These are phyloP conservation scores for Anseranas semipalmata DNA, from an alignment of 2,113 vertebrate species.

Conservation along the genomic window DNA sequence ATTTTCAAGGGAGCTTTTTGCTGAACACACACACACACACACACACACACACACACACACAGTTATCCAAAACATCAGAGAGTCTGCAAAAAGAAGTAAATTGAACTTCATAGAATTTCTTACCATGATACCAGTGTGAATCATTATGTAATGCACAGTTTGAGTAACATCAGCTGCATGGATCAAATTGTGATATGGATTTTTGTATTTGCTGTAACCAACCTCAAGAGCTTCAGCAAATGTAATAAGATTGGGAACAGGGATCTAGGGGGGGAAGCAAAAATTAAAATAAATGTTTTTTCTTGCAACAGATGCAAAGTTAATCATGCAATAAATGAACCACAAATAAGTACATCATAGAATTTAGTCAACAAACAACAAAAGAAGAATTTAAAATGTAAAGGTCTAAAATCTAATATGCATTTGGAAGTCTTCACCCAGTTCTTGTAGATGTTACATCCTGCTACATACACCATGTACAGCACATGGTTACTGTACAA, in stretches of 20 bases:
- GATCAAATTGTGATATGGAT: conserved; percentile 97
- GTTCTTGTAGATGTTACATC: background rate
- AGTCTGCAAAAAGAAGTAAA: background rate
- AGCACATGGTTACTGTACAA: background rate
- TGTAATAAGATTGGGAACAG: conserved; percentile 90
- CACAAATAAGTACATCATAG: background rate
- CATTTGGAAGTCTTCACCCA: background rate
- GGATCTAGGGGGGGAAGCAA: conserved; percentile 84
- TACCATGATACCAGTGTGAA: conserved; percentile 97
- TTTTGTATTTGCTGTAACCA: conserved; percentile 97
- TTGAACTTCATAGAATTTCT: conserved; percentile 35
- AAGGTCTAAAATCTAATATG: background rate
- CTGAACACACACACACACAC: background rate
- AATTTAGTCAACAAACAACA: background rate
- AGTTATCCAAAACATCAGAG: background rate
- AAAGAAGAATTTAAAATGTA: background rate
- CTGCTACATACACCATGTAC: background rate
- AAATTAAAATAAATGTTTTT: background rate
- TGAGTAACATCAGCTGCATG: conserved; percentile 98
- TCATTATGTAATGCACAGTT: conserved; percentile 97
- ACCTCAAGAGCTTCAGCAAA: conserved; percentile 96
- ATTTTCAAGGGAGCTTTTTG: background rate
- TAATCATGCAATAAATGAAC: background rate
- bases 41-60: background rate
- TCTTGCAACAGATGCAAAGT: background rate